Percentiles rank a stretch among this genome's conserved stretches.
phyloP scores from a whole-genome alignment of 2,113 vertebrate species.

The Seriola quinqueradiata region DNA sequence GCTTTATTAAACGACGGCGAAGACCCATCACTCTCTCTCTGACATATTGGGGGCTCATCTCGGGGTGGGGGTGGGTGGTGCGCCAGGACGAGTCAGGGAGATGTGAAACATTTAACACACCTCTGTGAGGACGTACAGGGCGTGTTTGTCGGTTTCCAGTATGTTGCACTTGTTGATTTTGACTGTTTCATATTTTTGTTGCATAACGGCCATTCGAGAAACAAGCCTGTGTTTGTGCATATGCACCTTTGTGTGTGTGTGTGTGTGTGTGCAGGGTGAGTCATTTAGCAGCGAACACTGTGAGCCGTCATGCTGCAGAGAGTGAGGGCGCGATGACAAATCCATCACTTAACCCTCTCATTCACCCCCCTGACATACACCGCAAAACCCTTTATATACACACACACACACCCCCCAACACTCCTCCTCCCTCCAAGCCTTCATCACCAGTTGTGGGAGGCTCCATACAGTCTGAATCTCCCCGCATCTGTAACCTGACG shows the following conservation, averaged over 20 bases:
- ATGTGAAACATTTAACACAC: constrained; percentile 25
- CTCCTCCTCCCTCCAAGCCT: neutral
- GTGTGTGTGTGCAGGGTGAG: constrained; percentile 25
- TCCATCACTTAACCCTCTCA: constrained; percentile 75
- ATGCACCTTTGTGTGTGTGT: constrained; percentile 5
- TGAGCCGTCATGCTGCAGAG: constrained; percentile 51
- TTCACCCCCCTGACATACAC: constrained; percentile 61
- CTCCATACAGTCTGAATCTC: constrained; percentile 35
- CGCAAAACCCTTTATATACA: constrained; percentile 39
- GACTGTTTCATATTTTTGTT: constrained; percentile 1
- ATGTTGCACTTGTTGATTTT: neutral
- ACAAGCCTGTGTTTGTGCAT: constrained; percentile 5
- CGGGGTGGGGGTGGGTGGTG: constrained; percentile 21
- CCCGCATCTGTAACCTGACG: constrained; percentile 34
- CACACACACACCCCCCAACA: constrained; percentile 26
- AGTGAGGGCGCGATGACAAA: constrained; percentile 68
- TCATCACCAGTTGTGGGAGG: constrained; percentile 42
- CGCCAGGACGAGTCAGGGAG: constrained; percentile 23
- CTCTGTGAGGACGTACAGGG: neutral
- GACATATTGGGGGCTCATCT: constrained; percentile 75
- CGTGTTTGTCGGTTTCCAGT: neutral
- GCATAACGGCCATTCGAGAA: constrained; percentile 22
- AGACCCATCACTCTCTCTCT: constrained; percentile 70
- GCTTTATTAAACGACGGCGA: constrained; percentile 73
- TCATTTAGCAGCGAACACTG: constrained; percentile 47